phyloP scores from a whole-genome alignment of 1,140 invertebrate species.

The Augochlora pura region DNA sequence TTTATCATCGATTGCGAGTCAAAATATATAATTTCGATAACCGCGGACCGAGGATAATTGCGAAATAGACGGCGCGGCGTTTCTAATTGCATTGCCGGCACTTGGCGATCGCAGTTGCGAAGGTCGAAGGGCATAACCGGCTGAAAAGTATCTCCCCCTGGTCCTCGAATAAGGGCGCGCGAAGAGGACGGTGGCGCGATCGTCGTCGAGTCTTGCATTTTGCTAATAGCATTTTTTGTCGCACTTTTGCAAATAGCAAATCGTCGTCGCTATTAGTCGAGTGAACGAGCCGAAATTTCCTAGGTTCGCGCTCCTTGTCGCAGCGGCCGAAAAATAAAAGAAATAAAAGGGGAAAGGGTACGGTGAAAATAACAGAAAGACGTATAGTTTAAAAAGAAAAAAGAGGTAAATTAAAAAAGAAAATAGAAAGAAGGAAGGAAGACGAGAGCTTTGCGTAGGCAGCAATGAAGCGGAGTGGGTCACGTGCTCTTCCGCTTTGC shows the following conservation, averaged over 20 bases:
- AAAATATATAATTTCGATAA: too few relatives aligned
- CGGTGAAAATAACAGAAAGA: neutral
- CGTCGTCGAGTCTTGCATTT: too few relatives aligned
- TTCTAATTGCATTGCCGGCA: neutral
- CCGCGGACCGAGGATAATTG: too few relatives aligned
- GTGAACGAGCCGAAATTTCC: slow-evolving; percentile 41
- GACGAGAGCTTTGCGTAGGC: slow-evolving; percentile 5
- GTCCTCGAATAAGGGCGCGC: neutral
- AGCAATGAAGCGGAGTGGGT: neutral
- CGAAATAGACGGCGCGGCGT: neutral
- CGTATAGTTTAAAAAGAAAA: too few relatives aligned
- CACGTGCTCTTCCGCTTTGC: slow-evolving; percentile 46
- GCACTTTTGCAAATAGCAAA: too few relatives aligned
- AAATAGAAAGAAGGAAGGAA: neutral
- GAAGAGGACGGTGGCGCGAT: slow-evolving; percentile 3
- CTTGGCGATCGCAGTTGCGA: neutral
- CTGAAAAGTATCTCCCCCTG: neutral
- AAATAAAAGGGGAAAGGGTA: too few relatives aligned
- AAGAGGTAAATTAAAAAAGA: too few relatives aligned
- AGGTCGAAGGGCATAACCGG: slow-evolving; percentile 9
- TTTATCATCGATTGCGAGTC: too few relatives aligned
- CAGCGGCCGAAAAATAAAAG: neutral
- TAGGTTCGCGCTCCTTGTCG: slow-evolving; percentile 20
- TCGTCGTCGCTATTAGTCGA: too few relatives aligned
- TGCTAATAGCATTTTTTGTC: too few relatives aligned